Evolutionary conservation across 2,888 invertebrate genomes (phyloP).

Genomic region (Agrotis clavis): DNA sequence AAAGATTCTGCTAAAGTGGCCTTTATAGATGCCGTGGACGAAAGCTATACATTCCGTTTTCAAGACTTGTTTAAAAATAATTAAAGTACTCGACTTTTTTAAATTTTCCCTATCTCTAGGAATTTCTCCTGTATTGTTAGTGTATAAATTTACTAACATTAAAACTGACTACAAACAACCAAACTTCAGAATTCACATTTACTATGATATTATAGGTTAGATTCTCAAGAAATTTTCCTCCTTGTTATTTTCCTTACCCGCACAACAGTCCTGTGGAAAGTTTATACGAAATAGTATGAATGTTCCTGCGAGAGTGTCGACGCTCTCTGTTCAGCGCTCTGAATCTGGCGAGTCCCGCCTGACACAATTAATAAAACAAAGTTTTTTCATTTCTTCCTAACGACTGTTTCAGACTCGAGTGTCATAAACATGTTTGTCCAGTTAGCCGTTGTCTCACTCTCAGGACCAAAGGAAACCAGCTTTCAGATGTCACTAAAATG

Average conservation of each 20-base stretch:
- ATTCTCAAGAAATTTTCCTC: no score
- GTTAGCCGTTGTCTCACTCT: neutral
- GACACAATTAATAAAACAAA: conserved; percentile 49
- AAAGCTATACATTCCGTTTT: no score
- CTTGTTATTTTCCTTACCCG: neutral
- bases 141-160: no score
- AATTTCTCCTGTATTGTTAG: no score
- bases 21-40: no score
- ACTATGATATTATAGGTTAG: no score
- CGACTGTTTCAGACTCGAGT: conserved; percentile 37
- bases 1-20: no score
- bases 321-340: conserved; percentile 13
- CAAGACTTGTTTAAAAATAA: no score
- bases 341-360: conserved; percentile 17
- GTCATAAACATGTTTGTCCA: conserved; percentile 16
- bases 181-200: no score
- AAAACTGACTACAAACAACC: no score
- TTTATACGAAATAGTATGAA: conserved; percentile 8
- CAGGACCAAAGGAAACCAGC: neutral
- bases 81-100: no score
- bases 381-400: conserved; percentile 56
- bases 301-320: neutral
- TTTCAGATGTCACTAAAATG: neutral
- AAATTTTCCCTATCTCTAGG: no score
- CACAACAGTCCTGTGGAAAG: neutral